phyloP scores from a whole-genome alignment of 2,113 vertebrate species.

The Lampris megalopsis region DNA sequence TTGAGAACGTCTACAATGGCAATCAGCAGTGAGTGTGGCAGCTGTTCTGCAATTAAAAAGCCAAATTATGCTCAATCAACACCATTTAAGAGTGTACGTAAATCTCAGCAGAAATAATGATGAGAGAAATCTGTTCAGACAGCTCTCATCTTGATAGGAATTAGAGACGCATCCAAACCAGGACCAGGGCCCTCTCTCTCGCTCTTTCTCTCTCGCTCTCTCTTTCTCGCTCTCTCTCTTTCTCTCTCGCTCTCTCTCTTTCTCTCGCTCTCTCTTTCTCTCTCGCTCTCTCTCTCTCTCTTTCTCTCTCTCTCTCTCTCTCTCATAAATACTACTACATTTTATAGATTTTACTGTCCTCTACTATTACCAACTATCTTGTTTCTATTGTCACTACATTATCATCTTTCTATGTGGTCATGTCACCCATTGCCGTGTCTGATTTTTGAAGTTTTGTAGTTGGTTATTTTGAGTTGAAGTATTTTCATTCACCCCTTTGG shows the following conservation, averaged over 20 bases:
- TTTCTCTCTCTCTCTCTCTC: no score
- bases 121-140: constrained; percentile 81
- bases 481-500: no score
- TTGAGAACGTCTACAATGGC: constrained; percentile 82
- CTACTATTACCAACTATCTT: no score
- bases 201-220: constrained; percentile 35
- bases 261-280: not conserved
- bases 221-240: no score
- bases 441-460: no score
- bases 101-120: constrained; percentile 81
- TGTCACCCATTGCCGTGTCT: no score
- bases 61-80: constrained; percentile 86
- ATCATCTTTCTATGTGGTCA: no score
- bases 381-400: no score
- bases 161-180: constrained; percentile 77
- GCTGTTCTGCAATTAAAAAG: constrained; percentile 85
- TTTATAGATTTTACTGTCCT: no score
- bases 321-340: no score
- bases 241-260: no score
- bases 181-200: constrained; percentile 59
- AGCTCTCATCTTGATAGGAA: constrained; percentile 81
- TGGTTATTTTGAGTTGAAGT: no score
- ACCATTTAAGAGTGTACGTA: constrained; percentile 82
- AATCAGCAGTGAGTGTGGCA: constrained; percentile 82
- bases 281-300: not conserved